Percentiles rank a stretch among this genome's conserved stretches.
Evolutionary conservation across 2,888 invertebrate species (phyloP).

Genomic region (Pristionchus maxplancki): DNA sequence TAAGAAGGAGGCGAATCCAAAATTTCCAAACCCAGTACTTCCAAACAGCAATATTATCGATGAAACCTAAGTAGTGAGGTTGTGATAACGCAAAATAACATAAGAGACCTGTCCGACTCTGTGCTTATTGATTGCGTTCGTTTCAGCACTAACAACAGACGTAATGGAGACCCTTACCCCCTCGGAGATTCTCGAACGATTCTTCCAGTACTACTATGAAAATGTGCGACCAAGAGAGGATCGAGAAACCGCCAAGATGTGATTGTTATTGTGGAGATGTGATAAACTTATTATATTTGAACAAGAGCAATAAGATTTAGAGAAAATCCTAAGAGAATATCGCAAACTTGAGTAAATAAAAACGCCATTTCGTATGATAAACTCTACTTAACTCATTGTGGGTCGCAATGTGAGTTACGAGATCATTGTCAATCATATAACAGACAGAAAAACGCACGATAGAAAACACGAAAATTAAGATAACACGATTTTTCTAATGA

Average conservation of each 20-base stretch:
- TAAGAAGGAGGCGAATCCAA: neutral
- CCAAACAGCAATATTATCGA: neutral
- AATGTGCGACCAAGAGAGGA: neutral
- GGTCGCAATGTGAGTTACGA: neutral
- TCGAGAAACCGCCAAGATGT: neutral
- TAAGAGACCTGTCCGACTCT: neutral
- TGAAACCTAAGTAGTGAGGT: neutral
- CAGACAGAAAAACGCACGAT: neutral
- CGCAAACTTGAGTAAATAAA: neutral
- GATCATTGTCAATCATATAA: neutral
- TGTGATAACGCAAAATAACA: neutral
- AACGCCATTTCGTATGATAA: too few relatives aligned
- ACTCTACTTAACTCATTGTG: too few relatives aligned
- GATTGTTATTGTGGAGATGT: neutral
- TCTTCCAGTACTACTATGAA: conserved; percentile 46
- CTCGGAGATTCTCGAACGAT: neutral
- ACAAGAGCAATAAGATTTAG: neutral
- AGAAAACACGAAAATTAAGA: too few relatives aligned
- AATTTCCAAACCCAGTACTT: neutral
- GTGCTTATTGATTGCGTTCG: neutral
- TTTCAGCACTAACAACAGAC: neutral
- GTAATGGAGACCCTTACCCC: neutral
- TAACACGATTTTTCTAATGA: neutral
- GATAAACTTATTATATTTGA: neutral
- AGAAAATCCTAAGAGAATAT: neutral